These are phyloP conservation scores for Eubasilissa splendida DNA, from an alignment of 2,888 invertebrate genomes.

Conservation along the genomic window DNA sequence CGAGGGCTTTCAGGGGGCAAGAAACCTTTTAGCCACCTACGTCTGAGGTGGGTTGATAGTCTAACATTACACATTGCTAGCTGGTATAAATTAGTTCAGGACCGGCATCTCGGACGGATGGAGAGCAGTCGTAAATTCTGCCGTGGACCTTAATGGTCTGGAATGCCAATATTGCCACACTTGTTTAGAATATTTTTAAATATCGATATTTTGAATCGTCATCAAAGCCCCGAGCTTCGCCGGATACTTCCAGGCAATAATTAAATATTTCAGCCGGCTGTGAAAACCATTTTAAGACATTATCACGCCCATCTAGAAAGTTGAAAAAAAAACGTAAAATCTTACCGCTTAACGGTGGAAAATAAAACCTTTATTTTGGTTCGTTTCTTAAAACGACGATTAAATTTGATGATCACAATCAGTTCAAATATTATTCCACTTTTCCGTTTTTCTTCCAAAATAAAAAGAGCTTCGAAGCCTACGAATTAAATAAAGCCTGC, in stretches of 20 bases:
- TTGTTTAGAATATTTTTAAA: no score
- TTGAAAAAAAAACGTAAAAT: neutral
- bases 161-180: no score
- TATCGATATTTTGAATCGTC: no score
- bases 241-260: neutral
- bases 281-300: neutral
- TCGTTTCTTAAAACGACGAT: slow-evolving; percentile 30
- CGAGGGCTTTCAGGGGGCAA: no score
- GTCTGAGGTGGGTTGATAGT: no score
- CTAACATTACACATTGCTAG: no score
- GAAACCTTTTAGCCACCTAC: no score
- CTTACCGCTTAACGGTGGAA: neutral
- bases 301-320: slow-evolving; percentile 1
- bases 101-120: no score
- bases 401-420: slow-evolving; percentile 38
- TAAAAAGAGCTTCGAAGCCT: slow-evolving; percentile 1
- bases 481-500: slow-evolving; percentile 7
- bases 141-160: no score
- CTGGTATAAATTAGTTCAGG: no score
- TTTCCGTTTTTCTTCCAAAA: slow-evolving; percentile 12
- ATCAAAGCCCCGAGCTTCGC: neutral
- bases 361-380: slow-evolving; percentile 24
- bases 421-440: slow-evolving; percentile 35
- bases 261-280: neutral
- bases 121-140: no score